Conservation (phyloP, 2,113 vertebrate genomes). For the Damaliscus lunatus region DNA sequence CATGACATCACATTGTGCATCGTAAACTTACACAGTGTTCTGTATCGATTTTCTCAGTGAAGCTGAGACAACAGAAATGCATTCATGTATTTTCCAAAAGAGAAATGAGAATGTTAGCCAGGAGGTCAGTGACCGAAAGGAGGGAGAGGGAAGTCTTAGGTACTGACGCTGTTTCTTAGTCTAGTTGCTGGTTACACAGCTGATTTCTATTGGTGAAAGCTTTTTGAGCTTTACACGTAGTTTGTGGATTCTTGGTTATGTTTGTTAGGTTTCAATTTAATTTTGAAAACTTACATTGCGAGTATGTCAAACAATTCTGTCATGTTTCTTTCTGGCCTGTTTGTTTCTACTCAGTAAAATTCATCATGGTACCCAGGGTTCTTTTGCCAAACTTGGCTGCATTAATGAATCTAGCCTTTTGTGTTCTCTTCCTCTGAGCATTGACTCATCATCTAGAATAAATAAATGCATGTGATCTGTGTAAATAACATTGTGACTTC, state of each 20-base stretch:
- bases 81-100: not conserved
- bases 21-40: not conserved
- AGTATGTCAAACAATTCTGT: not conserved
- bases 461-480: not conserved
- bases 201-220: not conserved
- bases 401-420: not conserved
- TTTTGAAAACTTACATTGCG: not conserved
- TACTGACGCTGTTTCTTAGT: not conserved
- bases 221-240: not conserved
- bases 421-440: not conserved
- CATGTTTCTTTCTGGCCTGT: not conserved
- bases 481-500: not conserved
- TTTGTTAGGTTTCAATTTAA: not conserved
- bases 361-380: not conserved
- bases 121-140: not conserved
- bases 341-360: not conserved
- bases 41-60: not conserved
- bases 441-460: not conserved
- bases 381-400: not conserved
- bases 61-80: not conserved
- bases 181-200: not conserved
- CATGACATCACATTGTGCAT: not conserved
- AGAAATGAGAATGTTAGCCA: not conserved
- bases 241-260: not conserved
- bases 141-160: not conserved